phyloP scores from a whole-genome alignment of 2,888 invertebrate genomes.

The Cataglyphis rosenhaueri region DNA sequence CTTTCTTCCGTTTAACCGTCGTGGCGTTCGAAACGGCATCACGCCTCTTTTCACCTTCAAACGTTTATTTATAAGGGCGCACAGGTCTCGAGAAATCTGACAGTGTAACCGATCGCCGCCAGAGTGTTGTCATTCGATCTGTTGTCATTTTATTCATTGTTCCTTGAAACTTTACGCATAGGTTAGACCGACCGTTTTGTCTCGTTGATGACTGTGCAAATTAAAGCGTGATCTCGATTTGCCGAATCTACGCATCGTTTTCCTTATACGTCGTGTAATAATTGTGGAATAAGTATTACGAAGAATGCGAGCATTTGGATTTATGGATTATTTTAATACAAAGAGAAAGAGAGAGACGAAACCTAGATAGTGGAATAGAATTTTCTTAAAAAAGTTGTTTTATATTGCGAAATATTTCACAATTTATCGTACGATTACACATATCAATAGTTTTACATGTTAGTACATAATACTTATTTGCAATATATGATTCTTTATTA shows the following conservation, averaged over 20 bases:
- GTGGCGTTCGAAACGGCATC: constrained; percentile 51
- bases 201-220: constrained; percentile 80
- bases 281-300: background rate
- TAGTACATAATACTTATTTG: background rate
- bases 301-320: background rate
- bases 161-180: constrained; percentile 54
- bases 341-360: background rate
- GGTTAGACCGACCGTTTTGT: constrained; percentile 70
- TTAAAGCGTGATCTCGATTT: constrained; percentile 64
- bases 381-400: background rate
- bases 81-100: constrained; percentile 7
- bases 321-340: background rate
- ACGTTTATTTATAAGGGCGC: constrained; percentile 59
- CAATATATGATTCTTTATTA: background rate
- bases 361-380: constrained; percentile 8
- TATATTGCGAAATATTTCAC: constrained; percentile 10
- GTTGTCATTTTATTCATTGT: constrained; percentile 65
- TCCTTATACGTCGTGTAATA: background rate
- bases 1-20: constrained; percentile 55
- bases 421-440: background rate
- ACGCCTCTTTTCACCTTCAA: constrained; percentile 56
- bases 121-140: constrained; percentile 57
- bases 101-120: constrained; percentile 39
- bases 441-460: background rate
- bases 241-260: background rate